phyloP scores from a whole-genome alignment of 2,797 vertebrate genomes.

The Momotus momota region DNA sequence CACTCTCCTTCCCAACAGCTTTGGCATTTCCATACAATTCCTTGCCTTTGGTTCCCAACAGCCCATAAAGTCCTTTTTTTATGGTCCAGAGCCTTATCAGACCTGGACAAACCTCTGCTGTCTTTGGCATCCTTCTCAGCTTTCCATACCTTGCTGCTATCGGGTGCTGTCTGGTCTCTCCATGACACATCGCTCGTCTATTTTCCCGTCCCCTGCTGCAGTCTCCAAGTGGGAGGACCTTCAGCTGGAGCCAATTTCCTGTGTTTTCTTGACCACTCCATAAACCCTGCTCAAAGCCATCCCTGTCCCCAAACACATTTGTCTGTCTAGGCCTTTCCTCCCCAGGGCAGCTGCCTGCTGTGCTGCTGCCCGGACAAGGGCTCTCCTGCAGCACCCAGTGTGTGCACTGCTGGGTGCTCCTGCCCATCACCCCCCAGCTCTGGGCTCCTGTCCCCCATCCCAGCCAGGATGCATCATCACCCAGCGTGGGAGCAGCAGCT shows the following conservation, averaged over 20 bases:
- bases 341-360: not conserved
- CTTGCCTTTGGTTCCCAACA: slow-evolving; percentile 12
- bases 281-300: slow-evolving; percentile 53
- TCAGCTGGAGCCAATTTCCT: slow-evolving; percentile 66
- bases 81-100: not conserved
- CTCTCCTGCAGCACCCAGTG: not conserved
- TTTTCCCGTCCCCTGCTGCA: not conserved
- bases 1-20: not conserved
- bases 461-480: accelerated
- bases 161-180: not conserved
- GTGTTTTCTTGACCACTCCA: slow-evolving; percentile 61
- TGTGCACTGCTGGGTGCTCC: accelerated
- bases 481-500: not conserved
- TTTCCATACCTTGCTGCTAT: slow-evolving; percentile 54
- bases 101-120: slow-evolving; percentile 29
- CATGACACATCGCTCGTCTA: slow-evolving; percentile 27
- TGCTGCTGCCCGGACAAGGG: not conserved
- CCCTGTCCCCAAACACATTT: slow-evolving; percentile 50
- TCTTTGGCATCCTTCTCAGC: slow-evolving; percentile 26
- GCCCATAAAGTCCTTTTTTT: not conserved
- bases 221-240: slow-evolving; percentile 12
- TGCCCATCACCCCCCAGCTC: not conserved
- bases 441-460: not conserved
- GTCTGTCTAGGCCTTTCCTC: slow-evolving; percentile 4
- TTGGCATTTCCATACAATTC: not conserved